A percentile compares a stretch with the other conserved stretches of the same genome.
phyloP scores from a whole-genome alignment of 2,797 vertebrate species.

The Xyrichtys novacula region DNA sequence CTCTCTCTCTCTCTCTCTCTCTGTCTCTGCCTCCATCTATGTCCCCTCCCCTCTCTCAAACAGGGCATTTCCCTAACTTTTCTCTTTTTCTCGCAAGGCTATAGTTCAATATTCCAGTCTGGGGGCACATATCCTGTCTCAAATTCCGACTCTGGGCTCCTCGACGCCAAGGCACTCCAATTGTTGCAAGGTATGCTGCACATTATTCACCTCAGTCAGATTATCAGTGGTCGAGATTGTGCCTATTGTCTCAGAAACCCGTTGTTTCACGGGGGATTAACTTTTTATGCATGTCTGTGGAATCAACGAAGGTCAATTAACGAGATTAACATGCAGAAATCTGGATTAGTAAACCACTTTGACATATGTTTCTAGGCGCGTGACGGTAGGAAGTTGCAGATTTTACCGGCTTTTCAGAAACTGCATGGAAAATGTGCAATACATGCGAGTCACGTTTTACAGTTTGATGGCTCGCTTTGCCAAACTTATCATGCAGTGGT shows the following conservation, averaged over 20 bases:
- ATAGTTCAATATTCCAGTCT: constrained; percentile 85
- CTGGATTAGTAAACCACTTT: constrained; percentile 11
- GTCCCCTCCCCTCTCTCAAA: constrained; percentile 89
- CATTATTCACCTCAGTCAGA: constrained; percentile 37
- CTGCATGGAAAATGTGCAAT: neutral
- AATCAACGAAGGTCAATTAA: constrained; percentile 1
- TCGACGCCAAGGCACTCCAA: constrained; percentile 74
- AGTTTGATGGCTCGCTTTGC: constrained; percentile 18
- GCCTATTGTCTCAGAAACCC: constrained; percentile 54
- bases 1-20: constrained; percentile 39
- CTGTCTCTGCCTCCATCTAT: constrained; percentile 70
- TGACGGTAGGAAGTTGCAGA: constrained; percentile 4
- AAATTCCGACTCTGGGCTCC: constrained; percentile 84
- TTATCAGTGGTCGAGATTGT: constrained; percentile 60
- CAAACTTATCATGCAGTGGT: constrained; percentile 1
- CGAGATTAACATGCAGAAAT: constrained; percentile 13
- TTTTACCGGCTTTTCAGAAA: constrained; percentile 53
- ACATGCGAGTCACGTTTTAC: constrained; percentile 28
- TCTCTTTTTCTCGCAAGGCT: constrained; percentile 84
- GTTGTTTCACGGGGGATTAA: constrained; percentile 58
- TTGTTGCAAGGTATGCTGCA: constrained; percentile 80
- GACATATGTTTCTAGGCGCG: neutral
- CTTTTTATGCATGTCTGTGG: constrained; percentile 32
- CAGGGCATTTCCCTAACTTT: constrained; percentile 88
- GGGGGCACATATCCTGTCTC: constrained; percentile 79